phyloP scores from a whole-genome alignment of 2,797 vertebrate genomes.

The Hephaestus fuliginosus region DNA sequence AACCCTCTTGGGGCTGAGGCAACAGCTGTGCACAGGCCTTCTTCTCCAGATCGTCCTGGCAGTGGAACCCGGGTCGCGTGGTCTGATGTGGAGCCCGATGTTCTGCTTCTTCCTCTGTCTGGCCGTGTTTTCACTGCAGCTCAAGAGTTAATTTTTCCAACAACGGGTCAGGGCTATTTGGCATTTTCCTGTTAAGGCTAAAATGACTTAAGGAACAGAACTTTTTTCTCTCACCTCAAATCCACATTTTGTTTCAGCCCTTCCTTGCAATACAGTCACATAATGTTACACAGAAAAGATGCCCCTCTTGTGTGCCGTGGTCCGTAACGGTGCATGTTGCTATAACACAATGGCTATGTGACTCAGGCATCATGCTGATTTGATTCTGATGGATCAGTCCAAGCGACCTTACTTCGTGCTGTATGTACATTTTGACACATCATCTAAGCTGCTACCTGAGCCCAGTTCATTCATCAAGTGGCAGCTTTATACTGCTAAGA shows the following conservation, averaged over 20 bases:
- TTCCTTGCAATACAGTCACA: background rate
- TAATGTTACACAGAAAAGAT: background rate
- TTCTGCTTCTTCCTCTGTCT: conserved; percentile 47
- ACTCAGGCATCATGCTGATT: background rate
- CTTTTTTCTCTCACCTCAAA: background rate
- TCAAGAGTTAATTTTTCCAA: conserved; percentile 37
- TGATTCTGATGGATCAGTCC: background rate
- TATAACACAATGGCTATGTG: background rate
- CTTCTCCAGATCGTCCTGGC: conserved; percentile 72
- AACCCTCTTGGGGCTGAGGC: conserved; percentile 65
- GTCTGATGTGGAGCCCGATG: conserved; percentile 77
- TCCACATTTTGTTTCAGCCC: background rate
- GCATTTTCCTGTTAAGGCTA: conserved; percentile 17
- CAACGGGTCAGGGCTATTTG: conserved; percentile 47
- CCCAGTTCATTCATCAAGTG: background rate
- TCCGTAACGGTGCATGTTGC: background rate
- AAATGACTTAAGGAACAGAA: background rate
- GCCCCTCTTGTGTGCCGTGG: background rate
- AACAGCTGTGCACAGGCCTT: conserved; percentile 80
- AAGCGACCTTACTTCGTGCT: background rate
- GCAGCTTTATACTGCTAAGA: background rate
- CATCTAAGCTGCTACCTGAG: background rate
- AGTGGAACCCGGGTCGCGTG: conserved; percentile 42
- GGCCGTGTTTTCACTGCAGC: conserved; percentile 30
- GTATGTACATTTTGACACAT: background rate